Base-by-base conservation (phyloP, 1,140 invertebrate species). In the Cepaea nemoralis region DNA sequence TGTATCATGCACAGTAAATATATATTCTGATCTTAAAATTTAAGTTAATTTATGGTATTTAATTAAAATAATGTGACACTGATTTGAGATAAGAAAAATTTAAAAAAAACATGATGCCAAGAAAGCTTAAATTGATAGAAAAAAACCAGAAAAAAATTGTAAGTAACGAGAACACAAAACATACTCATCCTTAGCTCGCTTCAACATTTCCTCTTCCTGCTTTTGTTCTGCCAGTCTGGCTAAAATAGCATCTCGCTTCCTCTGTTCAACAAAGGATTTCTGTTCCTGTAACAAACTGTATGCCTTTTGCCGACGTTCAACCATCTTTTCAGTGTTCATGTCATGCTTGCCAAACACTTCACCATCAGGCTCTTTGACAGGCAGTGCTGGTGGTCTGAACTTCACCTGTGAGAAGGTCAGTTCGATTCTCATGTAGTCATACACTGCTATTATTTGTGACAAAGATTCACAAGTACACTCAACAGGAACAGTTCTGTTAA, bases 281-380 rank as follows among this genome's bases (percentile, higher is more conserved):
- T 92, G 91, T 39, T 91, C 89, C 42, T 87, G 86, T 83, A 87
- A 90, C 1, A 91, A 74, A 33, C 89, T 84, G 19, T 87, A 83
- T 16, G 91, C 91, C 31, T 83, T 77, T 48, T 82, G 66, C 80
- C 88, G 82, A 63, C 86, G 83, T 45, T 90, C 89, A n/a, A 85
- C 84, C 88, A 92, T 85, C 80, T 91, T 90, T 73, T 91, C 90
- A 82, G 90, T 89, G 78, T 84, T 90, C 85, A 89, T 88, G 83
- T 92, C 91, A 81, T 91, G 87, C 79, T 90, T 90, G 24, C 91
- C 91, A 80, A 92, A 92, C 6, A 91, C 85, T 76, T 91, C 90
- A 27, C 83, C 81, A 50, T 91, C 90, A 19, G 90, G 82, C 73
- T 90, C 85, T 40, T 86, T 80, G 22, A 84, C 84, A 37, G 90